phyloP scores from a whole-genome alignment of 2,888 invertebrate species.

The Andrena camellia region DNA sequence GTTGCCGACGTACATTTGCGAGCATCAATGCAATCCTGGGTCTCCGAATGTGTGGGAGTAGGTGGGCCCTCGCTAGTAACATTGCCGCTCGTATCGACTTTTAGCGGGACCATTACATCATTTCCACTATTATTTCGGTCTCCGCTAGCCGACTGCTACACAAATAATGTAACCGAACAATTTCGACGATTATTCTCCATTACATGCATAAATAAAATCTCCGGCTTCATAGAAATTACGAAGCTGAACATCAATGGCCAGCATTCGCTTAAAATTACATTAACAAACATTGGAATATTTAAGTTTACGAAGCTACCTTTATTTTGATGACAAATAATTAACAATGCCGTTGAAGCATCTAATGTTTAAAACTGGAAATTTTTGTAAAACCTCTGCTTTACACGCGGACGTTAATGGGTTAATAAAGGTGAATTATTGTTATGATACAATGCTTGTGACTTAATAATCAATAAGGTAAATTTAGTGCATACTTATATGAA shows the following conservation, averaged over 20 bases:
- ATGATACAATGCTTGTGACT: background rate
- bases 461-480: background rate
- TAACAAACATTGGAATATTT: too few species aligned
- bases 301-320: too few species aligned
- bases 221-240: background rate
- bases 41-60: constrained; percentile 92
- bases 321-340: too few species aligned
- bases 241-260: background rate
- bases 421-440: background rate
- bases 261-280: too few species aligned
- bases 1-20: constrained; percentile 87
- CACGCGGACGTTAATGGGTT: background rate
- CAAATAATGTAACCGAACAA: constrained; percentile 35
- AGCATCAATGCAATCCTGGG: constrained; percentile 88
- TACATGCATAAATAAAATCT: background rate
- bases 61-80: constrained; percentile 88
- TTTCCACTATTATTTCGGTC: constrained; percentile 80
- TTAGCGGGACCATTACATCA: constrained; percentile 85
- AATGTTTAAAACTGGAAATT: too few species aligned
- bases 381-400: too few species aligned
- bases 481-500: background rate
- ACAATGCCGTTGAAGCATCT: too few species aligned
- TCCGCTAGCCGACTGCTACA: constrained; percentile 81
- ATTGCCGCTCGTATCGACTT: constrained; percentile 86
- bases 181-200: background rate